These are phyloP conservation scores for Heptranchias perlo DNA, from an alignment of 2,113 vertebrate genomes.

Conservation along the genomic window DNA sequence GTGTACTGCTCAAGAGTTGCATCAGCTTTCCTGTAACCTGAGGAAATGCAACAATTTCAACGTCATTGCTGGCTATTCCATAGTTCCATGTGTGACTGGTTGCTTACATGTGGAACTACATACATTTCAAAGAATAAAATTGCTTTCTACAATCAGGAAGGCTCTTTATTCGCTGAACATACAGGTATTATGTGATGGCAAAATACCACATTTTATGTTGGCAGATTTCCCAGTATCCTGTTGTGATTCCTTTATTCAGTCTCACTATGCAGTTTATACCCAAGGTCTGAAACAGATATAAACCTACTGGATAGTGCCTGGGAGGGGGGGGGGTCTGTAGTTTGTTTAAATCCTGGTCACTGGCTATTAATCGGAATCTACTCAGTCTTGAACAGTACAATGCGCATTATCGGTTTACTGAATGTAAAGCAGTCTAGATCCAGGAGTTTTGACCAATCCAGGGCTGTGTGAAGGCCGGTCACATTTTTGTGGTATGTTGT, in stretches of 20 bases:
- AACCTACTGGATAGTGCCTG: background rate
- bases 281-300: background rate
- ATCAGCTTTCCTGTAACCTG: background rate
- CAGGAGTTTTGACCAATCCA: background rate
- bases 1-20: background rate
- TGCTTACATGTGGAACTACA: background rate
- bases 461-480: background rate
- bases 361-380: background rate
- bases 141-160: background rate
- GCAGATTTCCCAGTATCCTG: background rate
- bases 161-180: background rate
- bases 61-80: background rate
- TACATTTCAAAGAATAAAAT: background rate
- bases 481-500: background rate
- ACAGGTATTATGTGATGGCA: background rate
- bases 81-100: background rate
- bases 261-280: slow-evolving; percentile 4
- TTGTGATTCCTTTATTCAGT: background rate
- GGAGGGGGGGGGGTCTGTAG: background rate
- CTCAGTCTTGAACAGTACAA: background rate
- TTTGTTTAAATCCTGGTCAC: background rate
- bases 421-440: background rate
- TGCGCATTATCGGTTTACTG: background rate
- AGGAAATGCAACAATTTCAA: background rate
- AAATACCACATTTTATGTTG: background rate